phyloP scores from a whole-genome alignment of 2,113 vertebrate genomes.

The Oenanthe melanoleuca region DNA sequence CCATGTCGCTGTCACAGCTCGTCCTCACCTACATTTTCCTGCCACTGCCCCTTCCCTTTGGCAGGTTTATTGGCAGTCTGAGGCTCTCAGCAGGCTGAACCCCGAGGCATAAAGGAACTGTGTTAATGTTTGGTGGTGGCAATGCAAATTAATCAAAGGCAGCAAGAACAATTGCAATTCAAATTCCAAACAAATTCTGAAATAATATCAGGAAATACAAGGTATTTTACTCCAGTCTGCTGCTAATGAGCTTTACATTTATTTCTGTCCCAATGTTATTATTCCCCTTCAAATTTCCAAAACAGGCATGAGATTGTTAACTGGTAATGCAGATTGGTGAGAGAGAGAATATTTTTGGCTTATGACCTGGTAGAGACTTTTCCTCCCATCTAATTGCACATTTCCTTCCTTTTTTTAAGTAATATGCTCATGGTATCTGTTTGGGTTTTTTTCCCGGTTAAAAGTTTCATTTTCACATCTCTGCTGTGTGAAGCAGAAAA shows the following conservation, averaged over 20 bases:
- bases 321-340: background rate
- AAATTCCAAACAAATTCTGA: background rate
- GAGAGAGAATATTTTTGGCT: background rate
- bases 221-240: background rate
- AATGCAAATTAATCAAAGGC: background rate
- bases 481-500: background rate
- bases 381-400: background rate
- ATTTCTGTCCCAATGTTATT: background rate
- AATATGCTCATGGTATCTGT: background rate
- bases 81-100: background rate
- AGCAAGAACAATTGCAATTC: background rate
- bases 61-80: background rate
- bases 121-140: background rate
- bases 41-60: background rate
- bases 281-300: background rate
- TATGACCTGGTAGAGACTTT: background rate
- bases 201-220: background rate
- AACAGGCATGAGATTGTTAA: background rate
- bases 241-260: background rate
- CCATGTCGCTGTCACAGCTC: background rate
- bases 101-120: background rate
- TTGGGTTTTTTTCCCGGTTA: background rate
- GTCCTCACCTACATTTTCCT: background rate
- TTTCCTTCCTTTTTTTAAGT: constrained; percentile 34
- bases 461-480: background rate